These are phyloP conservation scores for Hesperophylax magnus DNA, from an alignment of 1,140 invertebrate species.

Conservation along the genomic window DNA sequence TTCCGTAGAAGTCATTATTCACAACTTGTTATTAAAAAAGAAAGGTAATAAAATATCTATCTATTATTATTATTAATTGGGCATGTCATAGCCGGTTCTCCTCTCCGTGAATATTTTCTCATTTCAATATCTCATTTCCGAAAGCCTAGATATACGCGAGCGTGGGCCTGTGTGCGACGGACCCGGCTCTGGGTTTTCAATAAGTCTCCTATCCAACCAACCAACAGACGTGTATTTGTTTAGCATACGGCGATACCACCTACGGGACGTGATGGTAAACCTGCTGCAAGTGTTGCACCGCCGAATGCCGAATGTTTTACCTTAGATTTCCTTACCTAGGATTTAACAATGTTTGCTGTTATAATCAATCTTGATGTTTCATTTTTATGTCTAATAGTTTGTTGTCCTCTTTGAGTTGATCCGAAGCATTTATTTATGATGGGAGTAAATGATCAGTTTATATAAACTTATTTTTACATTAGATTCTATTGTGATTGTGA, in stretches of 20 bases:
- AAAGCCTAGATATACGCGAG: not conserved
- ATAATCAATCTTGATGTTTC: conserved; percentile 7
- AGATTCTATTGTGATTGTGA: conserved; percentile 27
- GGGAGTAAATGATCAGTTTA: conserved; percentile 17
- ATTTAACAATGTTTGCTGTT: conserved; percentile 18
- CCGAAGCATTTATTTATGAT: not conserved
- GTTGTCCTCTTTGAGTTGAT: conserved; percentile 13
- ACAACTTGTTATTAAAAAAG: not conserved
- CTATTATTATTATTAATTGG: conserved; percentile 36
- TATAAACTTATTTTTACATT: conserved; percentile 19
- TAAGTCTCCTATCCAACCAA: too few relatives aligned
- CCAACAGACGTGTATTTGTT: too few relatives aligned
- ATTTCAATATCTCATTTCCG: conserved; percentile 20
- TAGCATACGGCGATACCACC: too few relatives aligned
- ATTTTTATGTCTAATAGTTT: conserved; percentile 4
- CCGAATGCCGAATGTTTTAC: not conserved
- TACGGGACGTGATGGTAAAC: too few relatives aligned
- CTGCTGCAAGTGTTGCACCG: too few relatives aligned
- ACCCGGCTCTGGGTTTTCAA: too few relatives aligned
- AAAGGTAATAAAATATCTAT: too few relatives aligned
- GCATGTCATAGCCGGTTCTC: not conserved
- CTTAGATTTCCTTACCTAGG: conserved; percentile 10
- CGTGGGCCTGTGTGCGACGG: too few relatives aligned
- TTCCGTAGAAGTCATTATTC: too few relatives aligned
- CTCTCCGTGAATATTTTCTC: conserved; percentile 5